Percentiles rank a stretch among this genome's conserved stretches.
These are phyloP conservation scores for Indri indri DNA, from an alignment of 2,113 vertebrate species.

Conservation along the genomic window DNA sequence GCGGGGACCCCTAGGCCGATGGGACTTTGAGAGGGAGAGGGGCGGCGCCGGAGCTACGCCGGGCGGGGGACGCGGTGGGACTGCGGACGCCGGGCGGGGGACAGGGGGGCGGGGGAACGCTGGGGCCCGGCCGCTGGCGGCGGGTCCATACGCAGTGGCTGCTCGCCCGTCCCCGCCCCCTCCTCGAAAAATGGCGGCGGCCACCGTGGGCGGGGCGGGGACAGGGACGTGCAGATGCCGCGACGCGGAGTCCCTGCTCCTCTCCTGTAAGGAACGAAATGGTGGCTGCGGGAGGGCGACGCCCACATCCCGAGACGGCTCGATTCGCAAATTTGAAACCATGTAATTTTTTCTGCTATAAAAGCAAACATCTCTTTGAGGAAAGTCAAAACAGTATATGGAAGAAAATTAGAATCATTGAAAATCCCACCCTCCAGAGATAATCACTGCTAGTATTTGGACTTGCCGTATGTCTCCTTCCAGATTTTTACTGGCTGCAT, in stretches of 20 bases:
- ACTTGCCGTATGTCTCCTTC: background rate
- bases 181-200: too few relatives aligned
- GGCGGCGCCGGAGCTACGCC: too few relatives aligned
- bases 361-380: background rate
- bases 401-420: background rate
- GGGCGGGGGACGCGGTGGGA: too few relatives aligned
- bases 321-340: background rate
- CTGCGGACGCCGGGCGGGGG: too few relatives aligned
- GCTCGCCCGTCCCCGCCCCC: background rate
- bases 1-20: background rate
- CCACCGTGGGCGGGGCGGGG: too few relatives aligned
- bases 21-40: background rate
- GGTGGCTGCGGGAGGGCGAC: background rate
- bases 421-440: background rate
- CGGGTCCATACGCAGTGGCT: background rate
- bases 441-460: background rate
- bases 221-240: accelerated
- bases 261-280: background rate
- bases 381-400: background rate
- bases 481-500: background rate
- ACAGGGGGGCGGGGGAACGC: too few relatives aligned
- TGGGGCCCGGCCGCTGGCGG: too few relatives aligned
- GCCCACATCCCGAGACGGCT: background rate
- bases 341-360: background rate
- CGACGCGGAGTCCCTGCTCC: too few relatives aligned